Percentiles rank a stretch among this genome's conserved stretches.
phyloP scores from a whole-genome alignment of 1,140 invertebrate genomes.

The Drosophila nasuta region DNA sequence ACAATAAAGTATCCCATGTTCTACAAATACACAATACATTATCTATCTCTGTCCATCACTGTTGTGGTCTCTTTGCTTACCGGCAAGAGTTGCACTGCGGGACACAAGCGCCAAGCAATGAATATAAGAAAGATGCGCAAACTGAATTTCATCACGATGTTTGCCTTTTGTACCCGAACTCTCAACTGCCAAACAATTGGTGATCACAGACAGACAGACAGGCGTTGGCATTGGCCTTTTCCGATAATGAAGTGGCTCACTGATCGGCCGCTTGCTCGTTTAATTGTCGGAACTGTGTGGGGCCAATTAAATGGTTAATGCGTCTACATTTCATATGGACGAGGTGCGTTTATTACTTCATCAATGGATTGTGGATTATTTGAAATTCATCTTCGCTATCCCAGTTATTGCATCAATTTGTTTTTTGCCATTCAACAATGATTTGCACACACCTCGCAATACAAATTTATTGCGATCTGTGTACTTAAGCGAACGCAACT shows the following conservation, averaged over 20 bases:
- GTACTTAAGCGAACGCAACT: constrained; percentile 18
- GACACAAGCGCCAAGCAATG: constrained; percentile 4
- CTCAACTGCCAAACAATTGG: constrained; percentile 26
- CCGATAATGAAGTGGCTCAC: constrained; percentile 42
- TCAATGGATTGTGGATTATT: background rate
- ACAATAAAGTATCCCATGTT: constrained; percentile 60
- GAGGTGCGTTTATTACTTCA: constrained; percentile 21
- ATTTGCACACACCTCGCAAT: constrained; percentile 23
- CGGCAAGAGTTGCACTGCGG: constrained; percentile 24
- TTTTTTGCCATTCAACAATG: background rate
- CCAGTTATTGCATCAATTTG: too few relatives aligned
- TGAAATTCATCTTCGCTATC: too few relatives aligned
- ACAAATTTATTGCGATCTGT: constrained; percentile 38
- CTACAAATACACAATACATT: background rate
- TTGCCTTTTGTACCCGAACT: constrained; percentile 6
- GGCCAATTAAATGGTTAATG: constrained; percentile 37
- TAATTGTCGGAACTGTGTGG: constrained; percentile 46
- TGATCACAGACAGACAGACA: constrained; percentile 7
- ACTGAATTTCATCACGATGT: constrained; percentile 30
- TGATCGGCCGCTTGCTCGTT: constrained; percentile 27
- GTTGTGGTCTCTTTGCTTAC: constrained; percentile 12
- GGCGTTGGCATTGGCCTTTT: constrained; percentile 44
- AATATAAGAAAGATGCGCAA: constrained; percentile 18
- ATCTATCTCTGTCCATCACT: background rate
- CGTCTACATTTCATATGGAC: constrained; percentile 10